These are phyloP conservation scores for Bombyx mandarina DNA, from an alignment of 1,140 invertebrate species.

Conservation along the genomic window DNA sequence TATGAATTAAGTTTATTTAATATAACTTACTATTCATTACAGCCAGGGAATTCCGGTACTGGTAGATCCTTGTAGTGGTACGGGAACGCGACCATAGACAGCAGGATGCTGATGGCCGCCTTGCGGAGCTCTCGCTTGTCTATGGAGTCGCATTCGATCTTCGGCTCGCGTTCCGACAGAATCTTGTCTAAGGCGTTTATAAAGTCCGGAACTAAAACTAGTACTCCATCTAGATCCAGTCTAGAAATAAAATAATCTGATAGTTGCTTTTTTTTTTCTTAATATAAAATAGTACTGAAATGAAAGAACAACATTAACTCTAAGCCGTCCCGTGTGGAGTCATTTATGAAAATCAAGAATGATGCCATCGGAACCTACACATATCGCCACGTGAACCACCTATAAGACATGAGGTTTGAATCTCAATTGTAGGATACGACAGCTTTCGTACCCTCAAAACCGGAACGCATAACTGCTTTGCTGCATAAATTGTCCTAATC, in stretches of 20 bases:
- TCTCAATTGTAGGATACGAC: too few relatives aligned
- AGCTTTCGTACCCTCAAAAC: too few relatives aligned
- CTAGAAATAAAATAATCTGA: constrained; percentile 70
- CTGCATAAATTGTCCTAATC: too few relatives aligned
- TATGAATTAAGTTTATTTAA: neutral
- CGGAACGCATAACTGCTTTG: too few relatives aligned
- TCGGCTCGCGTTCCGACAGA: constrained; percentile 82
- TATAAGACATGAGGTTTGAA: too few relatives aligned
- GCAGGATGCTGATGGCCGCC: constrained; percentile 90
- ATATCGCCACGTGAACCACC: too few relatives aligned
- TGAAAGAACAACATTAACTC: too few relatives aligned
- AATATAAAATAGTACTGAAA: too few relatives aligned
- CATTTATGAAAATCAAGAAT: too few relatives aligned
- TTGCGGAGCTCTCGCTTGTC: constrained; percentile 86
- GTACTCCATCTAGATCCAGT: constrained; percentile 93
- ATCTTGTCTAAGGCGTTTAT: constrained; percentile 91
- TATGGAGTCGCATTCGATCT: constrained; percentile 74
- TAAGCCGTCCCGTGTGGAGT: too few relatives aligned
- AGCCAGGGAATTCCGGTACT: constrained; percentile 80
- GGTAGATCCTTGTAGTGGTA: constrained; percentile 89
- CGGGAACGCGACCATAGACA: constrained; percentile 91
- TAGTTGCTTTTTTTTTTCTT: too few relatives aligned
- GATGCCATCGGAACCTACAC: too few relatives aligned
- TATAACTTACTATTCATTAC: constrained; percentile 55
- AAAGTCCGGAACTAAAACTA: constrained; percentile 90